phyloP scores from a whole-genome alignment of 2,888 invertebrate genomes.

The Tromatobia lineatoria region DNA sequence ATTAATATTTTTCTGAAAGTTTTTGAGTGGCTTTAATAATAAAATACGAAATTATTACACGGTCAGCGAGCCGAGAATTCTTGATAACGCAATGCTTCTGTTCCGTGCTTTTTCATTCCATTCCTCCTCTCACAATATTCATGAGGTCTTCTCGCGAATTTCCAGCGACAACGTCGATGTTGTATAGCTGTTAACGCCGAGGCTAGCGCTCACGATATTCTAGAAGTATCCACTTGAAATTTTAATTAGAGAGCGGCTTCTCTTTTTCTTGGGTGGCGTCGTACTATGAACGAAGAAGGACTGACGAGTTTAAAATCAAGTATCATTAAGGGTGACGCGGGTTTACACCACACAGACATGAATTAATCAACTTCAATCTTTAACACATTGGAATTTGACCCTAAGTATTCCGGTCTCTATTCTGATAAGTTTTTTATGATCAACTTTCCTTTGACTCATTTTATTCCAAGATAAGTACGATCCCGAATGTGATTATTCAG shows the following conservation, averaged over 20 bases:
- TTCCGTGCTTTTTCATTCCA: constrained; percentile 39
- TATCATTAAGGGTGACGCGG: constrained; percentile 10
- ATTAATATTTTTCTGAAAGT: constrained; percentile 49
- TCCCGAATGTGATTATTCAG: too few species aligned
- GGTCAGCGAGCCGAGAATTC: constrained; percentile 11
- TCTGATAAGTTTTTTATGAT: too few species aligned
- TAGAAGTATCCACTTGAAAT: constrained; percentile 47
- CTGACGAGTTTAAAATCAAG: constrained; percentile 27
- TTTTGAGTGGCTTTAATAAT: constrained; percentile 42
- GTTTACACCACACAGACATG: neutral
- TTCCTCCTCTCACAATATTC: constrained; percentile 35
- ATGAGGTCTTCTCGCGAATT: constrained; percentile 44
- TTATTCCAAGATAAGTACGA: too few species aligned
- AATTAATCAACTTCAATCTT: neutral
- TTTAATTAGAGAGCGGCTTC: constrained; percentile 43
- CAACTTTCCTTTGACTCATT: too few species aligned
- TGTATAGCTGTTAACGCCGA: constrained; percentile 45
- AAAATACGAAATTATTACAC: constrained; percentile 38
- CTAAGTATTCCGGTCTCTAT: too few species aligned
- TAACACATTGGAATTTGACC: neutral
- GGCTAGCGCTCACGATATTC: constrained; percentile 35
- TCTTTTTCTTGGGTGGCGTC: neutral
- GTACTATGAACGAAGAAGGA: constrained; percentile 17
- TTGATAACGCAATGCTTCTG: constrained; percentile 30
- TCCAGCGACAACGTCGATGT: constrained; percentile 43